phyloP scores from a whole-genome alignment of 2,113 vertebrate genomes.

The Mobula birostris region DNA sequence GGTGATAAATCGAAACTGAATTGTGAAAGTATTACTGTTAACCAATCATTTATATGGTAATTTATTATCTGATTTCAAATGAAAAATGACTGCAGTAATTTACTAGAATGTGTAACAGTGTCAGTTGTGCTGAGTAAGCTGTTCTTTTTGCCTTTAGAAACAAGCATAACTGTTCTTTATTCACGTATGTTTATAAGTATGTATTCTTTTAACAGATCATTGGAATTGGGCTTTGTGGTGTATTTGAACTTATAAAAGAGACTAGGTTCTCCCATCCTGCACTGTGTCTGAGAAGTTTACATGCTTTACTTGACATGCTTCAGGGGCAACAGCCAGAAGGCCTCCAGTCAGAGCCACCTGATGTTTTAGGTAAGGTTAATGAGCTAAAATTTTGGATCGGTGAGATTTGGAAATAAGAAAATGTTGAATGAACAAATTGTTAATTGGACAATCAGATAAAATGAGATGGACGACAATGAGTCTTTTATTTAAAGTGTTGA shows the following conservation, averaged over 20 bases:
- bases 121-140: not conserved
- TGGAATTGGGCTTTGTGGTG: slow-evolving; percentile 93
- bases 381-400: not conserved
- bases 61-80: not conserved
- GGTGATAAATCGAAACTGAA: not conserved
- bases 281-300: slow-evolving; percentile 89
- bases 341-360: slow-evolving; percentile 90
- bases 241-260: slow-evolving; percentile 97
- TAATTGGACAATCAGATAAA: not conserved
- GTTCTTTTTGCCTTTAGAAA: not conserved
- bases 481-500: not conserved
- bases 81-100: not conserved
- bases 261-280: slow-evolving; percentile 93
- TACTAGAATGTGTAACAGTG: not conserved
- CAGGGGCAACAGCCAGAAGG: slow-evolving; percentile 97
- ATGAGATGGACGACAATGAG: not conserved
- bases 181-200: not conserved
- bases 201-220: slow-evolving; percentile 70
- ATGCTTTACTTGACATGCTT: slow-evolving; percentile 91
- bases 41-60: not conserved
- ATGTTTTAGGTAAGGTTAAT: slow-evolving; percentile 77
- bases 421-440: not conserved
- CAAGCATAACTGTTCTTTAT: not conserved
- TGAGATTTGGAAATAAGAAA: not conserved
- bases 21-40: not conserved